A percentile compares a stretch with the other conserved stretches of the same genome.
Conservation (phyloP, 2,888 invertebrate species). For the Sminthurinus aureus region DNA sequence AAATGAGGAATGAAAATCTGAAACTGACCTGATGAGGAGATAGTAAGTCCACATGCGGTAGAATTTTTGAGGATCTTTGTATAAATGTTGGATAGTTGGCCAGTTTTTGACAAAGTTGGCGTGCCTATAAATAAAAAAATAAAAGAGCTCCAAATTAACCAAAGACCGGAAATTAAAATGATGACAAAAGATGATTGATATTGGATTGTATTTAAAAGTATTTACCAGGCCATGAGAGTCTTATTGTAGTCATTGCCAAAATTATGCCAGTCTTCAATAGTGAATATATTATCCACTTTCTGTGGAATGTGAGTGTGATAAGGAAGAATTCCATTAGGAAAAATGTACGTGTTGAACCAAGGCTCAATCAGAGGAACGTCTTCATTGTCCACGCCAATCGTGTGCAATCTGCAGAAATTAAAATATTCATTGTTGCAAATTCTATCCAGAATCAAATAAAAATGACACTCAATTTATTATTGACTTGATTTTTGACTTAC, state of each 20-base stretch:
- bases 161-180: no score
- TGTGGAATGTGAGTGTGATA: constrained; percentile 52
- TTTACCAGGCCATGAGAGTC: constrained; percentile 55
- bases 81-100: constrained; percentile 46
- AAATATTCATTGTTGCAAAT: no score
- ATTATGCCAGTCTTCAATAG: constrained; percentile 57
- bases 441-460: no score
- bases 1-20: neutral
- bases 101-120: constrained; percentile 38
- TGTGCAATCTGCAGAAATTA: constrained; percentile 41
- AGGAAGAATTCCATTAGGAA: constrained; percentile 56
- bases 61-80: constrained; percentile 45
- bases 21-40: constrained; percentile 33
- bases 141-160: no score
- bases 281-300: constrained; percentile 47
- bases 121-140: no score
- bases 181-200: no score
- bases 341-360: constrained; percentile 57
- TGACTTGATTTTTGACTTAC: no score
- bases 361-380: constrained; percentile 52
- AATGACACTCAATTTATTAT: no score
- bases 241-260: constrained; percentile 51
- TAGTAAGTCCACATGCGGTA: constrained; percentile 54
- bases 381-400: constrained; percentile 52
- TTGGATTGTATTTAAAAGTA: no score